Evolutionary conservation across 92 coral and sea anemone genomes (phyloP), one percentile per base, ranked within the genome.

Genomic region (Blastomussa wellsi): DNA sequence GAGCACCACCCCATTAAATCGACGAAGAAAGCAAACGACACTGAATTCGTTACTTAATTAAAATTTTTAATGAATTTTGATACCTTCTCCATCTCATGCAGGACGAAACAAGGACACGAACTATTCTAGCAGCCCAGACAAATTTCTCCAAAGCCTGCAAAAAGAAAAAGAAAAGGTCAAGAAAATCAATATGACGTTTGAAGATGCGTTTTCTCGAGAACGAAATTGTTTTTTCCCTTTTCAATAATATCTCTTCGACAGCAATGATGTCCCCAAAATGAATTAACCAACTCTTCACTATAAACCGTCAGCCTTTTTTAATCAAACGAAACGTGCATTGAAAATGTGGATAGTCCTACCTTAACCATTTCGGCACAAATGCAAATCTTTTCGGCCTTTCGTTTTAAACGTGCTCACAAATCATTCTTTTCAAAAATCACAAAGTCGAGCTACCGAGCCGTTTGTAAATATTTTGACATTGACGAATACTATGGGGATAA

Each of bases 71-170:
- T 5, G 20, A 42, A 70, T 72, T 4, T 35, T 17, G 28, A 36
- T 82, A 94, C 98, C 98, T 90, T 92, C 98, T 86, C 98, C 95
- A 94, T 67, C 98, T 71, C 98, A 94, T 94, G 47, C 98, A 94
- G 12, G 95, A 92, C 26, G 94, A 92, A 31, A 92, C 98, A 35
- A 94, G 77, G 0, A 92, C 95, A 3, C 90, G 89, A 10, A 94
- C 95, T 2, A 94, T 89, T 80, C 92, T 82, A 0, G 92, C 79
- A 10, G 95, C 98, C 93, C 95, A 92, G 80, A 83, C 74, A 74
- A 94, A 94, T 78, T 93, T 90, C 79, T 94, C 94, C 20, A 78
- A 44, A n/a, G 93, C 87, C 98, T 92, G 92, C 60, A 16, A 68
- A 10, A 51, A 12, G 26, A 71, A 37, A 36, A 72, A 14, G n/a